Percentiles rank a stretch among this genome's conserved stretches.
Conservation (phyloP, 2,797 vertebrate genomes). For the Clarias platycephalus region DNA sequence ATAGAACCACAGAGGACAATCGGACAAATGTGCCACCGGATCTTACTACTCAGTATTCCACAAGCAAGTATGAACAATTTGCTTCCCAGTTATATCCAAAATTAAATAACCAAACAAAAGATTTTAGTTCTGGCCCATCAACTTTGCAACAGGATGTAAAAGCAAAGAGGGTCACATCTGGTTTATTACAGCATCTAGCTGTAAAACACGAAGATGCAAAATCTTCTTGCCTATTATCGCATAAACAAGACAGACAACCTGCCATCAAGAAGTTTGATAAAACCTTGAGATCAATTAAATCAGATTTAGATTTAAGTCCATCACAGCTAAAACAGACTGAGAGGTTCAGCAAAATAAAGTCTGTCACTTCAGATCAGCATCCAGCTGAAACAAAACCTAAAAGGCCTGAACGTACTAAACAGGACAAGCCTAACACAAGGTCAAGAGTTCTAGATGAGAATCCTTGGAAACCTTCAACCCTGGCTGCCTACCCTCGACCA, state of each 20-base stretch:
- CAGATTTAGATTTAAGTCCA: conserved; percentile 19
- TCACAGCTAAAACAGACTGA: conserved; percentile 55
- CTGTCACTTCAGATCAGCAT: conserved; percentile 55
- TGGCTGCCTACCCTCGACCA: conserved; percentile 89
- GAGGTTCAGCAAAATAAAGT: conserved; percentile 57
- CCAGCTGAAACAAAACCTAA: conserved; percentile 28
- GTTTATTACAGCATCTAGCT: conserved; percentile 53
- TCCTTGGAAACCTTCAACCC: conserved; percentile 87
- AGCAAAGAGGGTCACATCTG: conserved; percentile 46
- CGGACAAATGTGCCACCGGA: conserved; percentile 30
- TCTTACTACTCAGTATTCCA: conserved; percentile 25
- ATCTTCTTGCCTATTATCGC: conserved; percentile 58
- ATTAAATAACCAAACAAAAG: conserved; percentile 34
- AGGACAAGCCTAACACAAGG: conserved; percentile 61
- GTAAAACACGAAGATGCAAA: conserved; percentile 57
- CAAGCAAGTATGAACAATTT: conserved; percentile 6
- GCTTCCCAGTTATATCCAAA: conserved; percentile 12
- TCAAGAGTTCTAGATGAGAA: conserved; percentile 78
- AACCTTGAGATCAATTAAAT: conserved; percentile 25
- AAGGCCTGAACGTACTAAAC: conserved; percentile 54
- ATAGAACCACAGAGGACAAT: conserved; percentile 47
- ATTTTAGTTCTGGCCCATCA: conserved; percentile 46
- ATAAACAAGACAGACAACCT: conserved; percentile 56
- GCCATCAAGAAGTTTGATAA: conserved; percentile 50
- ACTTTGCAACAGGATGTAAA: conserved; percentile 55